These are phyloP conservation scores for Neoitamus cyanurus DNA, from an alignment of 2,888 invertebrate genomes.

Conservation along the genomic window DNA sequence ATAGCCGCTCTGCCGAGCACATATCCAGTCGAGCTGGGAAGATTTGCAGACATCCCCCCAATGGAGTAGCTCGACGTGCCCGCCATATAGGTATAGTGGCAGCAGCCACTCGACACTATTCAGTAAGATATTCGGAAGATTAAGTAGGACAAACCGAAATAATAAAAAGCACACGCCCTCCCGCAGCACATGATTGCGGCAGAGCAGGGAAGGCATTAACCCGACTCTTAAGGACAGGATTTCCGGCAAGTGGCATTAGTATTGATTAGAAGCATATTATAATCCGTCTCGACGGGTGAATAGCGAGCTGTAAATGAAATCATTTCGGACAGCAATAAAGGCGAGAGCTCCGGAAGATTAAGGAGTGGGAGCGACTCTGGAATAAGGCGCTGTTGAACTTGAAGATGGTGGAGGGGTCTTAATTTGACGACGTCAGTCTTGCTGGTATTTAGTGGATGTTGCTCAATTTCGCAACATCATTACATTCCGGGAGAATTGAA, in stretches of 20 bases:
- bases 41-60: not conserved
- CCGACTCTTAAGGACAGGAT: slow-evolving; percentile 5
- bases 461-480: not conserved
- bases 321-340: slow-evolving; percentile 5
- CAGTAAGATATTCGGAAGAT: slow-evolving; percentile 1
- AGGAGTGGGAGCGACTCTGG: not conserved
- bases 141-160: slow-evolving; percentile 5
- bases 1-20: not conserved
- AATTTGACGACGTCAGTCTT: not conserved
- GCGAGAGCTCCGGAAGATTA: not conserved
- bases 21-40: not conserved
- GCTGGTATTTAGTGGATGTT: not conserved
- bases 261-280: slow-evolving; percentile 5
- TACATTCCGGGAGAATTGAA: not conserved
- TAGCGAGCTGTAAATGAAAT: slow-evolving; percentile 5
- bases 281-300: slow-evolving; percentile 1
- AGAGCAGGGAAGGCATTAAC: not conserved
- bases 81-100: not conserved
- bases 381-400: not conserved
- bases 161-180: slow-evolving; percentile 5
- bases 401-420: not conserved
- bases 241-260: slow-evolving; percentile 5
- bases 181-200: not conserved
- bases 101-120: not conserved
- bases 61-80: not conserved